Evolutionary conservation across 2,888 invertebrate genomes (phyloP).

Genomic region (Plebejus melissa): DNA sequence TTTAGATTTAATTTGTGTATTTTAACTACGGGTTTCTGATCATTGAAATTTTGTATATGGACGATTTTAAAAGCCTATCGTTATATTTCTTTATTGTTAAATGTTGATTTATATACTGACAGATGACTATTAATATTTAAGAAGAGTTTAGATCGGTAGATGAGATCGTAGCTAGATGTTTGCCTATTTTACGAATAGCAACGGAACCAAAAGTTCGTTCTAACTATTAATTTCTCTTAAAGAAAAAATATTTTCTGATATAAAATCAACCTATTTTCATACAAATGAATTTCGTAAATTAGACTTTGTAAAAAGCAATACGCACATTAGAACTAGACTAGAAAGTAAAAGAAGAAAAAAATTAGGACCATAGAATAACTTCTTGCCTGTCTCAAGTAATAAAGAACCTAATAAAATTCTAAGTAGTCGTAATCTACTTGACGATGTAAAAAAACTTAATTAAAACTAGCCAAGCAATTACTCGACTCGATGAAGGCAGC

Average conservation of each 20-base stretch:
- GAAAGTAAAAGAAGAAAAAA: slow-evolving; percentile 3
- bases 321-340: slow-evolving; percentile 50
- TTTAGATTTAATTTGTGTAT: slow-evolving; percentile 49
- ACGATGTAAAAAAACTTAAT: not conserved
- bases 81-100: slow-evolving; percentile 46
- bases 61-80: slow-evolving; percentile 54
- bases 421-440: not conserved
- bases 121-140: slow-evolving; percentile 51
- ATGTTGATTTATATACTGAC: slow-evolving; percentile 48
- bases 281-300: slow-evolving; percentile 65
- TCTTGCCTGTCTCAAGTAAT: not conserved
- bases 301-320: slow-evolving; percentile 64
- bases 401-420: not conserved
- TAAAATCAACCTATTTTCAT: slow-evolving; percentile 75
- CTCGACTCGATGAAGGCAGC: not conserved
- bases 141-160: slow-evolving; percentile 68
- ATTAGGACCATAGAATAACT: not conserved
- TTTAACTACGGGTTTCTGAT: slow-evolving; percentile 61
- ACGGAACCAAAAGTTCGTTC: slow-evolving; percentile 63
- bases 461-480: not conserved
- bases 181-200: slow-evolving; percentile 53
- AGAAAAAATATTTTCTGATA: slow-evolving; percentile 69
- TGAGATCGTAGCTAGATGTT: slow-evolving; percentile 59
- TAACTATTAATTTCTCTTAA: slow-evolving; percentile 62
- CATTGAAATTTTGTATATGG: slow-evolving; percentile 61